Evolutionary conservation across 2,113 vertebrate species (phyloP).

Genomic region (Anguilla japonica): DNA sequence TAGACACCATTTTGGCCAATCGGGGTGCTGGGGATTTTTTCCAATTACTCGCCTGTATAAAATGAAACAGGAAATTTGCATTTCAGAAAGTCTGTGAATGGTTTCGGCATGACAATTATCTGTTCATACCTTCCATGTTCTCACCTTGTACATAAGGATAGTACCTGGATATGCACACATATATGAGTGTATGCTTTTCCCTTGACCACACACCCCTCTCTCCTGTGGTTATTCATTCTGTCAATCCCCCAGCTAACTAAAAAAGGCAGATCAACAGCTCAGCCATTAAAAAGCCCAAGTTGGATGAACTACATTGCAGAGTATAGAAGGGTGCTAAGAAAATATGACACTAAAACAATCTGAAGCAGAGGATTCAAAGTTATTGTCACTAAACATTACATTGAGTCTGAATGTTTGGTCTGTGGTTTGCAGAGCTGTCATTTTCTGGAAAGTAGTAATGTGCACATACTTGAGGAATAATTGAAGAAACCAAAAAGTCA

Average conservation of each 20-base stretch:
- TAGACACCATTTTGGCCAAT: not conserved
- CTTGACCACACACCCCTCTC: not conserved
- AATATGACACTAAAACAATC: too few species aligned
- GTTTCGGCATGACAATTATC: not conserved
- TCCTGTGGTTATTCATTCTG: not conserved
- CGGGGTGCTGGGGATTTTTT: not conserved
- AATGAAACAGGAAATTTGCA: not conserved
- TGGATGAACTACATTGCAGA: too few species aligned
- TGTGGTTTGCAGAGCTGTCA: too few species aligned
- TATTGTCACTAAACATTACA: too few species aligned
- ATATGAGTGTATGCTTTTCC: not conserved
- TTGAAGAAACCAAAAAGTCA: not conserved
- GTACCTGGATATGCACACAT: not conserved
- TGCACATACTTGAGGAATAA: not conserved
- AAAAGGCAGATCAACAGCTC: too few species aligned
- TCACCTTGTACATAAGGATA: not conserved
- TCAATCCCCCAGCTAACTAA: too few species aligned
- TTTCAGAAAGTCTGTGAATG: not conserved
- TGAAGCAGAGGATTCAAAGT: too few species aligned
- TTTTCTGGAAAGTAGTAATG: not conserved
- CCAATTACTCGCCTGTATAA: not conserved
- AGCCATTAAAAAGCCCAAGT: too few species aligned
- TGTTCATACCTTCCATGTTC: not conserved
- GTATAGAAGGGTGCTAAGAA: too few species aligned
- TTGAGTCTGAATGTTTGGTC: too few species aligned